Base-by-base conservation (phyloP, 2,113 vertebrate species). In the Machaerirhynchus nigripectus region DNA sequence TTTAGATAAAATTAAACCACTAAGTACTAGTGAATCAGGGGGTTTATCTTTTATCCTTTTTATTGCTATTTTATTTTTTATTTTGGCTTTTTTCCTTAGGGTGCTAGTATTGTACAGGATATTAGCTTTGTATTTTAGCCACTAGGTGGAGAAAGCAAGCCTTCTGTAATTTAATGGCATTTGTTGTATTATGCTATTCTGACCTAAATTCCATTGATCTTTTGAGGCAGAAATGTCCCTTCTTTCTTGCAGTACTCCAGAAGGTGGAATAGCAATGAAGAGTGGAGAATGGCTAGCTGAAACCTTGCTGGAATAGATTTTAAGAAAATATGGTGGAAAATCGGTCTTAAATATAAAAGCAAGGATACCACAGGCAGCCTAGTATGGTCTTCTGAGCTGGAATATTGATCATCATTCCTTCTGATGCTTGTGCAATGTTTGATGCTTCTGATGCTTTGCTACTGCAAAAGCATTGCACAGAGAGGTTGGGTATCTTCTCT, bases 121-220 rank as follows among this genome's bases (percentile, higher is more conserved):
- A 67, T 50, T 75, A 81, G 21, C 76, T 96, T 81, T 85, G 61
- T 82, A 53, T 91, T 82, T 85, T 89, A 90, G 37, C 97, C 98
- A 96, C 97, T 98, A 98, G 98, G 96, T 97, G 97, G 97, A 97
- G 97, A 97, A 98, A 98, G 97, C 73, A 96, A 97, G 90, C 97
- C 97, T 97, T 97, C 88, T 65, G 55, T 97, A 89, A 89, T 91
- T 82, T 94, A 94, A 94, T 87, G 91, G 60, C 65, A 31, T 59
- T 86, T 49, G 49, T 68, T 68, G 47, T 53, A 73, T 42, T 83
- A 89, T 47, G 35, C 21, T 60, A n/a, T 64, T 39, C 65, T 97
- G 95, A 95, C 95, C 90, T 95, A 95, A 81, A 97, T 96, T 95
- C 87, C 15, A 3, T 6, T 86, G 57, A 78, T 64, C 74, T 39